Percentiles rank a stretch among this genome's conserved stretches.
Conservation (phyloP, 2,113 vertebrate species). For the Menura novaehollandiae region DNA sequence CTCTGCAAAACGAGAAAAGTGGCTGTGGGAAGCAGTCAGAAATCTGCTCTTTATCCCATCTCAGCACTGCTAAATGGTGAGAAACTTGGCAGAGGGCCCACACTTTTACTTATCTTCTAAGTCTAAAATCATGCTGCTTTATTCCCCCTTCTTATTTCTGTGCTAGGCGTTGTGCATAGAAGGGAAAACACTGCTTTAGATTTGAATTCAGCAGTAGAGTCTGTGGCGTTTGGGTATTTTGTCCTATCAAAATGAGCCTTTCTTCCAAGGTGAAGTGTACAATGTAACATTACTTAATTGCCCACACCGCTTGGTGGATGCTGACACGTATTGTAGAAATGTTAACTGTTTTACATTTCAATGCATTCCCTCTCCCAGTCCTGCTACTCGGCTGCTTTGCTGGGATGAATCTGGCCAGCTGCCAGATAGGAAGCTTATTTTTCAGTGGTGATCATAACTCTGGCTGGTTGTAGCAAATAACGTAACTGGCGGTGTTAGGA, state of each 20-base stretch:
- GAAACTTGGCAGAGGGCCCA: conserved; percentile 56
- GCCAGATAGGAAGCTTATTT: conserved; percentile 66
- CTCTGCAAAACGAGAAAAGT: conserved; percentile 4
- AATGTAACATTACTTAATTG: conserved; percentile 60
- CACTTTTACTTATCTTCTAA: conserved; percentile 40
- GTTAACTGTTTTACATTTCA: conserved; percentile 68
- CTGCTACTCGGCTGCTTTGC: conserved; percentile 18
- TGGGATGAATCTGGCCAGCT: conserved; percentile 47
- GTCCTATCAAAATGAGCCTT: conserved; percentile 32
- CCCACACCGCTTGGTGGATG: conserved; percentile 23
- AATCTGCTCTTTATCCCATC: conserved; percentile 61
- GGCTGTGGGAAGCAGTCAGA: conserved; percentile 53
- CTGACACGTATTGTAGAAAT: conserved; percentile 56
- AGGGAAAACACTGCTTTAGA: conserved; percentile 56
- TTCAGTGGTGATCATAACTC: conserved; percentile 65
- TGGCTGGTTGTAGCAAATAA: conserved; percentile 48
- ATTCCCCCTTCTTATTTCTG: not conserved
- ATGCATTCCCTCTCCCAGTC: conserved; percentile 42
- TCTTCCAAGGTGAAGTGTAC: conserved; percentile 52
- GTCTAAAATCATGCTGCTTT: conserved; percentile 37
- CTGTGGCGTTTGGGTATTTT: conserved; percentile 3
- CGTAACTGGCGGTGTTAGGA: not conserved
- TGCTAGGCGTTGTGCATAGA: not conserved
- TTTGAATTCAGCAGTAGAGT: not conserved
- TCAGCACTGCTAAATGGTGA: conserved; percentile 45